Percentiles rank a stretch among this genome's conserved stretches.
phyloP scores from a whole-genome alignment of 2,113 vertebrate genomes.

The Lagenorhynchus albirostris region DNA sequence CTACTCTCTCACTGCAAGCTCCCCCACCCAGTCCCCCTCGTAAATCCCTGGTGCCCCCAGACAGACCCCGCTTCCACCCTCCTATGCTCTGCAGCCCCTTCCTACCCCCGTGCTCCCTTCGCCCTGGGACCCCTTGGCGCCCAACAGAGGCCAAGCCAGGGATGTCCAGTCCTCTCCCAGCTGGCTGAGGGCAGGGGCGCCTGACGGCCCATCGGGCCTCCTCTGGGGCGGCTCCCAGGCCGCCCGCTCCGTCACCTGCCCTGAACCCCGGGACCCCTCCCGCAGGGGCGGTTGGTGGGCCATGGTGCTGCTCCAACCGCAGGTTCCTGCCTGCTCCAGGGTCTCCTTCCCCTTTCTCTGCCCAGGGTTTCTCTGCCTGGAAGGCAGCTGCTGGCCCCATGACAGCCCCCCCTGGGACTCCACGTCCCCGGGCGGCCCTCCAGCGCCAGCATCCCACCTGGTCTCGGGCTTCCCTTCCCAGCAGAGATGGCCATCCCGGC shows the following conservation, averaged over 20 bases:
- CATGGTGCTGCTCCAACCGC: fast-evolving
- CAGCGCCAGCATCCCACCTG: fast-evolving
- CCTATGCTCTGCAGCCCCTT: background rate
- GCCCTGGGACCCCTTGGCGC: fast-evolving
- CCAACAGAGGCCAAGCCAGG: background rate
- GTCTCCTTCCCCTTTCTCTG: background rate
- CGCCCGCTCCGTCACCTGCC: fast-evolving
- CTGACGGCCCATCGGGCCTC: fast-evolving
- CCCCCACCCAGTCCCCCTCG: background rate
- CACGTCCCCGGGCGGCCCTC: fast-evolving
- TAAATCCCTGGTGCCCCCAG: background rate
- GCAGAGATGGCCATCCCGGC: background rate
- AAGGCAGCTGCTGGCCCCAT: background rate
- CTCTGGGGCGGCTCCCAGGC: background rate
- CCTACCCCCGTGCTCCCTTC: background rate
- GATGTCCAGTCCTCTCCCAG: background rate
- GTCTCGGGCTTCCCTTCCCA: background rate
- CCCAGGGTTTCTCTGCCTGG: background rate
- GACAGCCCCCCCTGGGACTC: background rate
- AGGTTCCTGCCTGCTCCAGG: background rate
- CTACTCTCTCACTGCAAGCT: fast-evolving
- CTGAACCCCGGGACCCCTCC: background rate
- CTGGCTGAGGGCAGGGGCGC: background rate
- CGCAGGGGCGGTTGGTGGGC: fast-evolving
- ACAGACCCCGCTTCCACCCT: too few relatives aligned